Evolutionary conservation across 2,888 invertebrate genomes (phyloP).

Genomic region (Latheticus oryzae): DNA sequence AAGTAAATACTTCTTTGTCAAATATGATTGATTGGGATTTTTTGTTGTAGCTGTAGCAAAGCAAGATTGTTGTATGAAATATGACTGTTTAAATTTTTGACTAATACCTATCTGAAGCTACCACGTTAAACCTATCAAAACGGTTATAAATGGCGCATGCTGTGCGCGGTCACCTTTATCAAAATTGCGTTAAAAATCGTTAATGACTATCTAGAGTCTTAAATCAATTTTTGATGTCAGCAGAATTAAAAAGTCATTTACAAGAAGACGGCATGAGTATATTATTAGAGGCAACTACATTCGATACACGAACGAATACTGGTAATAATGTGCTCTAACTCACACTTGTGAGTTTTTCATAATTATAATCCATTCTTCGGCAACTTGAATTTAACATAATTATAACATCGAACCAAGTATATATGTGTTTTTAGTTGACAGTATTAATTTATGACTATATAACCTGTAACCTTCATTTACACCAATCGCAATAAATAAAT

Average conservation of each 20-base stretch:
- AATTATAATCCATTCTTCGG: constrained; percentile 31
- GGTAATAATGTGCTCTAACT: constrained; percentile 12
- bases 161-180: constrained; percentile 21
- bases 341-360: constrained; percentile 11
- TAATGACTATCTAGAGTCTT: constrained; percentile 24
- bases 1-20: too few species aligned
- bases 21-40: too few species aligned
- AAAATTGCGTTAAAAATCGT: constrained; percentile 34
- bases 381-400: constrained; percentile 22
- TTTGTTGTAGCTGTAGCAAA: too few species aligned
- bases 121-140: too few species aligned
- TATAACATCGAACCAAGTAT: constrained; percentile 5
- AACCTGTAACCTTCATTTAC: constrained; percentile 25
- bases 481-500: constrained; percentile 14
- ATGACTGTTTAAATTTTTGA: too few species aligned
- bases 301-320: constrained; percentile 25
- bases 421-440: constrained; percentile 23
- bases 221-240: constrained; percentile 40
- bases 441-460: constrained; percentile 32
- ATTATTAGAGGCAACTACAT: constrained; percentile 35
- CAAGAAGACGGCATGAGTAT: constrained; percentile 27
- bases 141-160: constrained; percentile 1
- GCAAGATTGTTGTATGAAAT: too few species aligned
- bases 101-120: too few species aligned
- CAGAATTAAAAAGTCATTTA: constrained; percentile 38